These are phyloP conservation scores for Cynocephalus volans DNA, from an alignment of 2,113 vertebrate genomes.

Conservation along the genomic window DNA sequence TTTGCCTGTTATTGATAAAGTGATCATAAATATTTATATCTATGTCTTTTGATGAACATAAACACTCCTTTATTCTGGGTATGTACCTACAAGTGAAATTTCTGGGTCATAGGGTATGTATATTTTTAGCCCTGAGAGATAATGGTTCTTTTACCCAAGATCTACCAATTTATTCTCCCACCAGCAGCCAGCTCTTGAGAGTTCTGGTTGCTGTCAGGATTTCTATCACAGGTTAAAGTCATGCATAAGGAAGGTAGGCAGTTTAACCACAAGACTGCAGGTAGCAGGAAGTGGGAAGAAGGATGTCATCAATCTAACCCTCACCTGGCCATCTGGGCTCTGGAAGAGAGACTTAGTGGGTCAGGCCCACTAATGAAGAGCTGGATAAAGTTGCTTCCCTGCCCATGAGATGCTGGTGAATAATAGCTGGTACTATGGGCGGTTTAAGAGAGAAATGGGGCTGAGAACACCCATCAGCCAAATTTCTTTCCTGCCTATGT, in stretches of 20 bases:
- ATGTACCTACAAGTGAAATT: neutral
- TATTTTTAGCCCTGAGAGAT: neutral
- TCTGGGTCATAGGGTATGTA: neutral
- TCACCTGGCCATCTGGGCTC: neutral
- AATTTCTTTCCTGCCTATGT: neutral
- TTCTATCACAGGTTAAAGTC: neutral
- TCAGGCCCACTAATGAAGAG: neutral
- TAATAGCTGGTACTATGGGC: neutral
- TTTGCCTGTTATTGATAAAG: conserved; percentile 25
- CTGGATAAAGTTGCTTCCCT: neutral
- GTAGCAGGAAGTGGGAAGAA: neutral
- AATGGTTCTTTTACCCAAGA: neutral
- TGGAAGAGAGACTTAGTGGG: neutral
- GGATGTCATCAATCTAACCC: neutral
- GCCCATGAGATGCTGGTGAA: neutral
- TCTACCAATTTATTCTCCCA: neutral
- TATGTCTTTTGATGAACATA: neutral
- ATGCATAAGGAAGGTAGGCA: neutral
- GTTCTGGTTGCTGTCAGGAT: neutral
- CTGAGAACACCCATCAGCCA: neutral
- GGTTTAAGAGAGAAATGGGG: neutral
- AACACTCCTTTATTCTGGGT: neutral
- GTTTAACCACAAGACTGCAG: neutral
- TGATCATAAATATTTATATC: neutral
- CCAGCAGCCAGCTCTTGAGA: neutral